Percentiles rank a stretch among this genome's conserved stretches.
phyloP scores from a whole-genome alignment of 2,113 vertebrate genomes.

The Recurvirostra avosetta region DNA sequence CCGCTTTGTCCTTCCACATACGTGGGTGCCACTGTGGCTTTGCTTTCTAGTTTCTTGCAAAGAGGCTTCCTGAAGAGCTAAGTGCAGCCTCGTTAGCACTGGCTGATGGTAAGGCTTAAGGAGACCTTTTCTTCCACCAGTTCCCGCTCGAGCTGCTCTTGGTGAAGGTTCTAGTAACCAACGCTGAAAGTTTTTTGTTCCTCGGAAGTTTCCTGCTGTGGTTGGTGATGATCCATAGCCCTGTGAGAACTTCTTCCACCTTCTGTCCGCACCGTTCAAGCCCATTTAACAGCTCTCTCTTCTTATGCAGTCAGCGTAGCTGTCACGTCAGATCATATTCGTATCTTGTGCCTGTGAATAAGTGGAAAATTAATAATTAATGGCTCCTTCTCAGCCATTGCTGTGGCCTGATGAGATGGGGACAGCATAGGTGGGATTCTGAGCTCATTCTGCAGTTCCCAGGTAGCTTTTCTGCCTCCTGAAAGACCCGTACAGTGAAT shows the following conservation, averaged over 20 bases:
- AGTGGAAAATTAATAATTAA: not conserved
- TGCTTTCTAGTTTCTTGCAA: not conserved
- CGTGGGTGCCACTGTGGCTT: not conserved
- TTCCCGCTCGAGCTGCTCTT: not conserved
- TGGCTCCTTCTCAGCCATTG: not conserved
- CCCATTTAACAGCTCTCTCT: not conserved
- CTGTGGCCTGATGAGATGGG: not conserved
- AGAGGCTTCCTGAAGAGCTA: not conserved
- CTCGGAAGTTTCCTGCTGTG: not conserved
- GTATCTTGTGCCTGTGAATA: no score
- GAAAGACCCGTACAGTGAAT: not conserved
- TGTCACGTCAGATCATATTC: not conserved
- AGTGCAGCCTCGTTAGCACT: not conserved
- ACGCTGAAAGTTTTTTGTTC: not conserved
- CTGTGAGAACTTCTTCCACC: not conserved
- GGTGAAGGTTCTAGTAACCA: not conserved
- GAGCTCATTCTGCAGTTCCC: not conserved
- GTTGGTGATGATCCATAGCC: not conserved
- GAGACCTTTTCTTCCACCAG: not conserved
- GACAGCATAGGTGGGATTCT: accelerated
- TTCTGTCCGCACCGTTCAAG: not conserved
- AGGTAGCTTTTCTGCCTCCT: not conserved
- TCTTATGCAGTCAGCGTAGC: not conserved
- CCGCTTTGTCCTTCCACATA: no score
- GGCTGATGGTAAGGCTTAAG: not conserved